Percentiles rank a stretch among this genome's conserved stretches.
phyloP scores from a whole-genome alignment of 2,888 invertebrate species.

The Epistrophe grossulariae region DNA sequence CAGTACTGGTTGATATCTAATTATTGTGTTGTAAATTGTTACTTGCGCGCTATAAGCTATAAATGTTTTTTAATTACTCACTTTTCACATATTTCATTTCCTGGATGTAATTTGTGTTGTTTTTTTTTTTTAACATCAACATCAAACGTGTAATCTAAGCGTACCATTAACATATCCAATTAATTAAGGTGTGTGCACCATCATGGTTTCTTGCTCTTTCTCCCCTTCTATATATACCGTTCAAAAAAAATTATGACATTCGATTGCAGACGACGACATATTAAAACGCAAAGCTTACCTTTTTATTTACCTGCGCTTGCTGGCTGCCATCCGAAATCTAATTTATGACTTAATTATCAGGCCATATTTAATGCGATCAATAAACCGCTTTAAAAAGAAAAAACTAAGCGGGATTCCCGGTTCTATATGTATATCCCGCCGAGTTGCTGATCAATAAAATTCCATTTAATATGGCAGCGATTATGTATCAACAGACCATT shows the following conservation, averaged over 20 bases:
- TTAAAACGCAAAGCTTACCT: constrained; percentile 36
- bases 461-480: constrained; percentile 84
- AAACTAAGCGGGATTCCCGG: constrained; percentile 76
- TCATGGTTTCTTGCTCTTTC: not conserved
- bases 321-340: constrained; percentile 78
- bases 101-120: constrained; percentile 5
- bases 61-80: constrained; percentile 23
- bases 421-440: constrained; percentile 31
- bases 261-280: constrained; percentile 37
- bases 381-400: constrained; percentile 85
- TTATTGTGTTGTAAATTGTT: constrained; percentile 2
- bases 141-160: constrained; percentile 18
- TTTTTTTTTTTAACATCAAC: constrained; percentile 36
- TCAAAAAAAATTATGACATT: constrained; percentile 29
- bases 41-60: not conserved
- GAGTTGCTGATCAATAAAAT: constrained; percentile 80
- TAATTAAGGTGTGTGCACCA: constrained; percentile 75
- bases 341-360: constrained; percentile 84
- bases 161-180: constrained; percentile 80
- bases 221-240: constrained; percentile 76
- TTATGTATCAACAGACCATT: constrained; percentile 84
- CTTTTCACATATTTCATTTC: constrained; percentile 30
- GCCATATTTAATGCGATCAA: constrained; percentile 84
- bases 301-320: constrained; percentile 42
- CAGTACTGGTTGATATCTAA: not conserved